These are phyloP conservation scores for Aporophyla nigra DNA, from an alignment of 2,888 invertebrate species.

Conservation along the genomic window DNA sequence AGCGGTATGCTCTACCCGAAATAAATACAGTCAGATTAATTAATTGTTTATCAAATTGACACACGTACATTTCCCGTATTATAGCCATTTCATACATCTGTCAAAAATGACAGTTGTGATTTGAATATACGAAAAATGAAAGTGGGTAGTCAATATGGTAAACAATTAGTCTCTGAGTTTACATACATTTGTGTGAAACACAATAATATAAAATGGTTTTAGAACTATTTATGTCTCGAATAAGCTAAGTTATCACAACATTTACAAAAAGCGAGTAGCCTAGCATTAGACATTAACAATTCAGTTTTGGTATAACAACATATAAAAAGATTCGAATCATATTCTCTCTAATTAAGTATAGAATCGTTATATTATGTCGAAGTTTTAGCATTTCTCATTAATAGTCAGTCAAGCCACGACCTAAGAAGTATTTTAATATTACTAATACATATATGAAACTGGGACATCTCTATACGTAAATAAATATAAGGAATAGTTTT, in stretches of 20 bases:
- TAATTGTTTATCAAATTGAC: neutral
- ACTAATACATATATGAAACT: conserved; percentile 63
- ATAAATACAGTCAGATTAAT: conserved; percentile 42
- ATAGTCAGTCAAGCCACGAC: conserved; percentile 77
- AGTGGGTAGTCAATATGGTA: neutral
- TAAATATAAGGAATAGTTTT: conserved; percentile 65
- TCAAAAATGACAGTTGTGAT: neutral
- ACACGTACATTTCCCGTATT: neutral
- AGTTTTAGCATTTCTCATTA: conserved; percentile 72
- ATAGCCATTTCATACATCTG: neutral
- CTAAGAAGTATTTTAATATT: conserved; percentile 69
- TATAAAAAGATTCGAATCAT: conserved; percentile 84
- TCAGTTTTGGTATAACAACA: conserved; percentile 82
- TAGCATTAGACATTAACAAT: conserved; percentile 76
- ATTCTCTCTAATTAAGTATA: conserved; percentile 79
- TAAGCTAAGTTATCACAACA: conserved; percentile 78
- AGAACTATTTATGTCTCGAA: conserved; percentile 64
- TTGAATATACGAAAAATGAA: neutral
- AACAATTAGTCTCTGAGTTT: neutral
- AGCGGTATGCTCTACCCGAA: conserved; percentile 62
- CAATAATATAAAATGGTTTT: conserved; percentile 52
- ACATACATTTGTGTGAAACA: conserved; percentile 52
- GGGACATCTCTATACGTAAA: conserved; percentile 56
- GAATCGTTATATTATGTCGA: conserved; percentile 67
- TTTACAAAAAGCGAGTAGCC: conserved; percentile 78